Percentiles rank a stretch among this genome's conserved stretches.
These are phyloP conservation scores for Hemiprocne comata DNA, from an alignment of 2,113 vertebrate genomes.

Conservation along the genomic window DNA sequence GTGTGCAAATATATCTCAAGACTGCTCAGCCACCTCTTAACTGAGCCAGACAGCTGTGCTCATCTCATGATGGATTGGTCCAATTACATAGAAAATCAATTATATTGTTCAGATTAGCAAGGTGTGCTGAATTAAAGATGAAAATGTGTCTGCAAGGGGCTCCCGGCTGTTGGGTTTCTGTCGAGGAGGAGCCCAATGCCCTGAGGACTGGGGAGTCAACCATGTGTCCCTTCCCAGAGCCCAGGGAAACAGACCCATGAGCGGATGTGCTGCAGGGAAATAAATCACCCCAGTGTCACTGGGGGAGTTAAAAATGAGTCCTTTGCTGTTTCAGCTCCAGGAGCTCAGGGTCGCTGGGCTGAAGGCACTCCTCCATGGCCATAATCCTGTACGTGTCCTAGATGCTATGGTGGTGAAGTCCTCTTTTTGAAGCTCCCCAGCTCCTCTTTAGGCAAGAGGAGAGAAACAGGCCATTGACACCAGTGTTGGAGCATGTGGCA, in stretches of 20 bases:
- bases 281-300: background rate
- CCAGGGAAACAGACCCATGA: background rate
- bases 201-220: background rate
- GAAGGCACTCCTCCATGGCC: background rate
- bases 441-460: background rate
- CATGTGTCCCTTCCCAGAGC: background rate
- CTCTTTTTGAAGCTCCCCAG: background rate
- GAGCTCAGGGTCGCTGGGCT: background rate
- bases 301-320: background rate
- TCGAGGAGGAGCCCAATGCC: background rate
- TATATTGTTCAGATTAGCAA: constrained; percentile 26
- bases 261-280: background rate
- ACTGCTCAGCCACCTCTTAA: background rate
- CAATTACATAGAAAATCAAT: constrained; percentile 9
- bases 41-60: constrained; percentile 53
- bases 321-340: background rate
- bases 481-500: accelerated
- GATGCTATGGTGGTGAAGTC: background rate
- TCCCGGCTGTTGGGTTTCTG: background rate
- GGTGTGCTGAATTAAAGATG: background rate
- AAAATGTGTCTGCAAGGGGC: background rate
- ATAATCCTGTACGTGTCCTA: background rate
- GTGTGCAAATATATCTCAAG: background rate
- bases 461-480: background rate
- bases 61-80: background rate